These are phyloP conservation scores for Pontoporia blainvillei DNA, from an alignment of 2,113 vertebrate genomes.

Conservation along the genomic window DNA sequence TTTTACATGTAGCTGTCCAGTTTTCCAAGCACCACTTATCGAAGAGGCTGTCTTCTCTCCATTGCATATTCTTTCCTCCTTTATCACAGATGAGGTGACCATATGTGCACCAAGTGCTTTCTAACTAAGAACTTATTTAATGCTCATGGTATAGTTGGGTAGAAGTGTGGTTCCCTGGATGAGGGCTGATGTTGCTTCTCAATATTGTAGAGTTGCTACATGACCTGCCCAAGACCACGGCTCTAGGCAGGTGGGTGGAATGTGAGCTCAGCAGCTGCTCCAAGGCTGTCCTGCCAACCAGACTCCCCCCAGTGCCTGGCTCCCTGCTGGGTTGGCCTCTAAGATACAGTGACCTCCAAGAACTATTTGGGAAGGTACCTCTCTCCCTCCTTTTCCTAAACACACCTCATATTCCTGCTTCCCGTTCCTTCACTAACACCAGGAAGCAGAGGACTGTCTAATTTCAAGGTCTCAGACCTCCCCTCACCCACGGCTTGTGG, in stretches of 20 bases:
- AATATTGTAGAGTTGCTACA: neutral
- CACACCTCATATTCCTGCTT: neutral
- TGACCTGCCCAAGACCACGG: rapidly evolving
- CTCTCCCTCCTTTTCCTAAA: neutral
- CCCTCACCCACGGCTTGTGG: rapidly evolving
- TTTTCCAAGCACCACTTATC: no score
- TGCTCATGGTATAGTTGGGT: neutral
- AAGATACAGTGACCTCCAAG: rapidly evolving
- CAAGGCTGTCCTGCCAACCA: rapidly evolving
- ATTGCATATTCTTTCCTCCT: no score
- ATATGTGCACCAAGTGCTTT: neutral
- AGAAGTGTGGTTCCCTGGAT: rapidly evolving
- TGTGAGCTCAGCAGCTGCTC: no score
- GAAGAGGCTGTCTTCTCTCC: no score
- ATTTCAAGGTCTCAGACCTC: neutral
- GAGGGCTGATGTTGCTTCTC: rapidly evolving
- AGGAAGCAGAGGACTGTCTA: neutral
- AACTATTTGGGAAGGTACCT: rapidly evolving
- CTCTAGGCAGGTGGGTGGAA: rapidly evolving
- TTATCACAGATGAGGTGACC: no score
- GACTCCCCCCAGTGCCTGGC: rapidly evolving
- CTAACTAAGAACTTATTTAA: neutral
- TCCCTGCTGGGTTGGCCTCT: rapidly evolving
- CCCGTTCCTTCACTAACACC: rapidly evolving
- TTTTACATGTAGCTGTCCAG: no score